Percentiles rank a stretch among this genome's conserved stretches.
Evolutionary conservation across 2,113 vertebrate genomes (phyloP).

Genomic region (Alectura lathami): DNA sequence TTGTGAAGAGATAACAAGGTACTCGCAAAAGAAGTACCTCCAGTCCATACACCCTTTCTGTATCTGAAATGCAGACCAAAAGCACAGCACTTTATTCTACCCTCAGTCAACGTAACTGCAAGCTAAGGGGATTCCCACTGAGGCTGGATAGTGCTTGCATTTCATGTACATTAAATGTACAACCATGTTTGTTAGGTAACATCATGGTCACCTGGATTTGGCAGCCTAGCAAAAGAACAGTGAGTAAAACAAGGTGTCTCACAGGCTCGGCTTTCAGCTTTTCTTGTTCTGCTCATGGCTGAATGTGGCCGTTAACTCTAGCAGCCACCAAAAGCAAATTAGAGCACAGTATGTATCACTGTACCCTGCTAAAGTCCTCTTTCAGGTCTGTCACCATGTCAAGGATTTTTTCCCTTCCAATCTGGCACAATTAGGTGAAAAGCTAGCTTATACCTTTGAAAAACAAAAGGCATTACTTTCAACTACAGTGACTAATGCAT

Average conservation of each 20-base stretch:
- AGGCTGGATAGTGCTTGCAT: background rate
- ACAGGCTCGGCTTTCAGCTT: background rate
- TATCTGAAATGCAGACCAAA: background rate
- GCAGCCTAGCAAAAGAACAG: background rate
- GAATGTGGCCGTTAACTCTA: background rate
- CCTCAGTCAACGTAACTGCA: background rate
- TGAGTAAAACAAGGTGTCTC: background rate
- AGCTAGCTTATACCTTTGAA: background rate
- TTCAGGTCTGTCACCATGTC: background rate
- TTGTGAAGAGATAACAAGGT: background rate
- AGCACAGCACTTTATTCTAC: background rate
- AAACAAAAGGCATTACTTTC: background rate
- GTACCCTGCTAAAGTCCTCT: background rate
- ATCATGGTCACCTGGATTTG: fast-evolving
- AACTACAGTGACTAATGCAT: background rate
- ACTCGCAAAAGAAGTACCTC: background rate
- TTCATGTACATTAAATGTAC: background rate
- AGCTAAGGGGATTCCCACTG: background rate
- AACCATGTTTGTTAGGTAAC: background rate
- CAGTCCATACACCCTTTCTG: background rate
- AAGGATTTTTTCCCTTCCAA: background rate
- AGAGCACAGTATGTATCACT: background rate
- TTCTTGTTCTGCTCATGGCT: background rate
- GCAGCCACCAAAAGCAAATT: background rate
- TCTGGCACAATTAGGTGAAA: background rate